Evolutionary conservation across 1,140 invertebrate genomes (phyloP).

Genomic region (Trigoniulus corallinus): DNA sequence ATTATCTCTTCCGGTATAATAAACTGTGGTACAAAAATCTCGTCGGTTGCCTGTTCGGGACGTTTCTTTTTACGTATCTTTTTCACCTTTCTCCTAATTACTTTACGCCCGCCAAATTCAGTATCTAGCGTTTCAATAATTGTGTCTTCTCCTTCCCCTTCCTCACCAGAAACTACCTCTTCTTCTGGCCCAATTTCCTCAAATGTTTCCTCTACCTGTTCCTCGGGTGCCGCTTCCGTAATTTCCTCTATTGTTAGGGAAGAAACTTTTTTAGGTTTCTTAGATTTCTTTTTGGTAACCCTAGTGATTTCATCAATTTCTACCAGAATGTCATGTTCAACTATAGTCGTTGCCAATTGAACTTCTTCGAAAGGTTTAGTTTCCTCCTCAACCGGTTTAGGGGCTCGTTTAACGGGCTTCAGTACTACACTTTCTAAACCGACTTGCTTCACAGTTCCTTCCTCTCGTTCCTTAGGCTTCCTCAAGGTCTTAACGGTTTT

Average conservation of each 20-base stretch:
- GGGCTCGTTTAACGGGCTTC: slow-evolving; percentile 11
- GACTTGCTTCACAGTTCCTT: slow-evolving; percentile 7
- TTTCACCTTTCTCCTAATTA: slow-evolving; percentile 11
- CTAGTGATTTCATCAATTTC: too few species aligned
- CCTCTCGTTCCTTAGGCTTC: slow-evolving; percentile 8
- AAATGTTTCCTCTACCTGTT: too few species aligned
- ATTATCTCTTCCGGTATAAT: too few species aligned
- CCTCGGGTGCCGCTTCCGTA: too few species aligned
- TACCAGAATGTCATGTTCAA: slow-evolving; percentile 10
- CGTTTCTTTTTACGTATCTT: too few species aligned
- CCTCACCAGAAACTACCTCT: too few species aligned
- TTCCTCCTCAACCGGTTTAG: slow-evolving; percentile 10
- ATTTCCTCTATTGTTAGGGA: slow-evolving; percentile 10
- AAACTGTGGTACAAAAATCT: too few species aligned
- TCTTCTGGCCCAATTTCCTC: too few species aligned
- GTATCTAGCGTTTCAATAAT: slow-evolving; percentile 14
- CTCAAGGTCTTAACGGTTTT: slow-evolving; percentile 7
- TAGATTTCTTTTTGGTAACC: too few species aligned
- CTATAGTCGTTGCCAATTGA: slow-evolving; percentile 8
- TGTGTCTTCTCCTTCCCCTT: slow-evolving; percentile 12
- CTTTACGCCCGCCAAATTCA: slow-evolving; percentile 4
- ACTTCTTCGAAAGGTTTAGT: slow-evolving; percentile 9
- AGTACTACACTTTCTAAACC: slow-evolving; percentile 5
- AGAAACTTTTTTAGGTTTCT: too few species aligned
- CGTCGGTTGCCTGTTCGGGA: too few species aligned